Evolutionary conservation across 2,888 invertebrate species (phyloP), one percentile per base, ranked within the genome.

Genomic region (Aporophyla nigra): DNA sequence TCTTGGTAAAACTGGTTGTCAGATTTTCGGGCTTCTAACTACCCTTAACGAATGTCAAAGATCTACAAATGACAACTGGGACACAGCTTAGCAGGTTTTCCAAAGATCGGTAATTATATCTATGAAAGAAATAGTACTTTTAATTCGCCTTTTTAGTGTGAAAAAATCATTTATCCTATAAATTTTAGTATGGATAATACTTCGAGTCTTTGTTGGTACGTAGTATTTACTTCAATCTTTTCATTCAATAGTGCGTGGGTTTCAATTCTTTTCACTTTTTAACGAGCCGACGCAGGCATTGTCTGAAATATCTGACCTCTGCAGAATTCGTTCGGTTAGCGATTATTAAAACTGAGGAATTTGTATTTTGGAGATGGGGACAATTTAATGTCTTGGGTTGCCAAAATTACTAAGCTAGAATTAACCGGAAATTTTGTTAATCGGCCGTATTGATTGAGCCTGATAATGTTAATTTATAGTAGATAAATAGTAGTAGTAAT

Each of bases 201-300:
- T 40, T 61, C 27, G 27, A 51, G 46, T 9, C 49, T 65, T 65
- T 51, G 53, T 69, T 63, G 49, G n/a, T 12, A 5, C 0, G 7
- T 33, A 21, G 59, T 27, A 54, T 67, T 43, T 19, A 40, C 24
- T 67, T 16, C n/a, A 2, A 6, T 16, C 1, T 65, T 65, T 49
- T 27, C n/a, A 59, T 69, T 79, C 40, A 69, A 54, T 43, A 66
- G 49, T 59, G 65, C 68, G 69, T 54, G 24, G 24, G 69, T 61
- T 61, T 54, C 51, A 56, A 51, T 76, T 80, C 65, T 69, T 69
- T 81, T 76, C 21, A 56, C 2, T 69, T 74, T 66, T 62, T 69
- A 79, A 65, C 24, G 68, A 69, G 54, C 54, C 16, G n/a, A 43
- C 51, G 65, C 43, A 49, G 54, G 75, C 75, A 66, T 76, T 80